These are phyloP conservation scores for Eurytoma adleriae DNA, from an alignment of 2,888 invertebrate species.

Conservation along the genomic window DNA sequence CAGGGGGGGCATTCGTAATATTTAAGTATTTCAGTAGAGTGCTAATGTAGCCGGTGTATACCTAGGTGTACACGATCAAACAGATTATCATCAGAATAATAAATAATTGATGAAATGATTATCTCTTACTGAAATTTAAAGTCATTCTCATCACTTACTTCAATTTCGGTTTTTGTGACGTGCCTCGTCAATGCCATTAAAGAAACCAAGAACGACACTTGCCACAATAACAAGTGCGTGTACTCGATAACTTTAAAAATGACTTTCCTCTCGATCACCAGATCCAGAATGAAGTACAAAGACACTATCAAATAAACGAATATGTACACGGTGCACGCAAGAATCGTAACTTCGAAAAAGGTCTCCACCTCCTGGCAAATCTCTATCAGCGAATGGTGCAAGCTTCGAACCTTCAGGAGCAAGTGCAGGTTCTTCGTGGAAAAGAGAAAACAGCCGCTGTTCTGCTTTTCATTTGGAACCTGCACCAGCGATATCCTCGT, in stretches of 20 bases:
- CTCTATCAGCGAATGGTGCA: constrained; percentile 20
- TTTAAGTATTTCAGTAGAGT: too few relatives aligned
- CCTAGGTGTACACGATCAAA: too few relatives aligned
- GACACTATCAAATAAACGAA: constrained; percentile 24
- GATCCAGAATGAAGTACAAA: constrained; percentile 23
- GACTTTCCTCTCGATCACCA: constrained; percentile 18
- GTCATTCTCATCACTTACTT: neutral
- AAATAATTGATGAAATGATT: too few relatives aligned
- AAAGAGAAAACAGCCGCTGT: neutral
- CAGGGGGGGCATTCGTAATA: too few relatives aligned
- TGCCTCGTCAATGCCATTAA: constrained; percentile 20
- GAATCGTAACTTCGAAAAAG: constrained; percentile 28
- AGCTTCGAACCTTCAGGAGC: neutral
- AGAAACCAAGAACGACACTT: neutral
- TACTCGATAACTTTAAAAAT: constrained; percentile 13
- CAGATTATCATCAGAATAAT: too few relatives aligned
- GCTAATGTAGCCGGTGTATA: too few relatives aligned
- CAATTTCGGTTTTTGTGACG: constrained; percentile 8
- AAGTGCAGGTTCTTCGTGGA: neutral
- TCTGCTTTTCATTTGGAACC: neutral
- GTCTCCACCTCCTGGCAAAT: constrained; percentile 16
- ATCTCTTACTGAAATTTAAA: too few relatives aligned
- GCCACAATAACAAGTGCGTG: constrained; percentile 2
- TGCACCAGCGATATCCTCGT: neutral
- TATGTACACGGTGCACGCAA: constrained; percentile 3